Conservation (phyloP, 2,113 vertebrate genomes). For the Carollia perspicillata region DNA sequence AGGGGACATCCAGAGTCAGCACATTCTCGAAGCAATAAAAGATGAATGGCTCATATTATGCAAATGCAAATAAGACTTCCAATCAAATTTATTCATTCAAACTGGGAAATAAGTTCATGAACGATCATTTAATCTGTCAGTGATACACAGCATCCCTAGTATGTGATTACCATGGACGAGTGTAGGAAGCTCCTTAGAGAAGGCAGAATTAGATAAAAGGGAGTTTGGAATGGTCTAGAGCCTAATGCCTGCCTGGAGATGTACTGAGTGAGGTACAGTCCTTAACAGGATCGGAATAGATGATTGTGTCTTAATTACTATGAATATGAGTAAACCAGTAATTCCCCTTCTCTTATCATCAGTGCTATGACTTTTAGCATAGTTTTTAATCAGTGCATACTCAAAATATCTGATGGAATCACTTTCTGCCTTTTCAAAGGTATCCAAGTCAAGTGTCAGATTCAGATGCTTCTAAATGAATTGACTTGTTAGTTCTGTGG, state of each 20-base stretch:
- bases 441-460: background rate
- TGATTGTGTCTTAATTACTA: background rate
- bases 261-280: background rate
- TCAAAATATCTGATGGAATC: background rate
- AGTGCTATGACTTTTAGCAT: background rate
- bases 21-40: background rate
- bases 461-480: slow-evolving; percentile 4
- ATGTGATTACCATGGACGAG: background rate
- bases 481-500: background rate
- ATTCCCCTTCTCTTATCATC: background rate
- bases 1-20: background rate
- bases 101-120: background rate
- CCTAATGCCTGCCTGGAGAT: background rate
- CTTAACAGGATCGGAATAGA: background rate
- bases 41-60: background rate
- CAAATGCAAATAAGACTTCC: background rate
- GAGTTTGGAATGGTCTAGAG: background rate
- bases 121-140: background rate
- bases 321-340: background rate
- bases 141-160: background rate
- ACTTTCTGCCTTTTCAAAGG: background rate
- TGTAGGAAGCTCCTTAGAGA: background rate
- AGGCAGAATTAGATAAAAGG: background rate
- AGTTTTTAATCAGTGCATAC: background rate
- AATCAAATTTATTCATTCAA: background rate